Evolutionary conservation across 2,888 invertebrate genomes (phyloP).

Genomic region (Tupiocoris notatus): DNA sequence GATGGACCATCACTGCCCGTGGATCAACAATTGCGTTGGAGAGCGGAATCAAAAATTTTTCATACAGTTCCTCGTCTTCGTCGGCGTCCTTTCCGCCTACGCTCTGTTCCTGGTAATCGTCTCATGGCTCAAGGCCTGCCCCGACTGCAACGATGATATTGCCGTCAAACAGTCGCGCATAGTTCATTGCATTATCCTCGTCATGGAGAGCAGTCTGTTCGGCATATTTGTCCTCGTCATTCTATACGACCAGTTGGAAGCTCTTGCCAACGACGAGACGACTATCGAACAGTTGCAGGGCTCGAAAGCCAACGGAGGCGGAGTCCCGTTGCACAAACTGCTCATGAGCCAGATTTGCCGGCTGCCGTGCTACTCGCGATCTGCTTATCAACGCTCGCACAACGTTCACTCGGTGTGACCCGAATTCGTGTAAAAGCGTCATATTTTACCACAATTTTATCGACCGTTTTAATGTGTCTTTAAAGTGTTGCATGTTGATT

Average conservation of each 20-base stretch:
- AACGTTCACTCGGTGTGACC: constrained; percentile 46
- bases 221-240: constrained; percentile 86
- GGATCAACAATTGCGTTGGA: constrained; percentile 92
- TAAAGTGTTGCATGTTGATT: too few relatives aligned
- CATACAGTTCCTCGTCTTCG: constrained; percentile 81
- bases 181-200: constrained; percentile 76
- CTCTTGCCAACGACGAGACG: constrained; percentile 80
- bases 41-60: constrained; percentile 91
- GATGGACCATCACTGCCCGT: constrained; percentile 87
- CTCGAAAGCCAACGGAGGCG: constrained; percentile 46
- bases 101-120: constrained; percentile 67
- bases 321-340: constrained; percentile 48
- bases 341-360: constrained; percentile 48
- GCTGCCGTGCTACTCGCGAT: constrained; percentile 46
- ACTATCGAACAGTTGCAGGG: constrained; percentile 72
- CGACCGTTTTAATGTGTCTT: too few relatives aligned
- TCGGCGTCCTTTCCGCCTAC: constrained; percentile 61
- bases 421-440: constrained; percentile 22
- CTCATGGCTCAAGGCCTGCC: constrained; percentile 71
- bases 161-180: constrained; percentile 70
- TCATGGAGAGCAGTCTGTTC: constrained; percentile 79
- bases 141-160: constrained; percentile 64
- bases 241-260: constrained; percentile 80
- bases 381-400: constrained; percentile 23
- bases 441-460: too few relatives aligned